These are phyloP conservation scores for Otis tarda DNA, from an alignment of 2,113 vertebrate genomes.

Conservation along the genomic window DNA sequence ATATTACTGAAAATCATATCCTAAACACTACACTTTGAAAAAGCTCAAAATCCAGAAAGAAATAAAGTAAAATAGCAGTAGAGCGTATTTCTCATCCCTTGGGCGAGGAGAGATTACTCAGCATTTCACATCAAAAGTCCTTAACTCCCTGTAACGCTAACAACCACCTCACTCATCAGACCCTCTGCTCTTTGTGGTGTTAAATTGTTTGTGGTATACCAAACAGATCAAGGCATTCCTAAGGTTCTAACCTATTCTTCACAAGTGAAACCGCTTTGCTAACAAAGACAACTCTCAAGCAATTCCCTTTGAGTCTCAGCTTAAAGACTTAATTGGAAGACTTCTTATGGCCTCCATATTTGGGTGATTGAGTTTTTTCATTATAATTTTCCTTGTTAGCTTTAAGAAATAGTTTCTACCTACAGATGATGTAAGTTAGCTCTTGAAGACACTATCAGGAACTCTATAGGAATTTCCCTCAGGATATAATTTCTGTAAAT, in stretches of 20 bases:
- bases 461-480: neutral
- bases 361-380: neutral
- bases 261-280: neutral
- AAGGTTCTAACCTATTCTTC: neutral
- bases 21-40: neutral
- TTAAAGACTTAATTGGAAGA: neutral
- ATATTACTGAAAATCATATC: neutral
- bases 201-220: neutral
- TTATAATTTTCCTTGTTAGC: neutral
- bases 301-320: neutral
- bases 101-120: neutral
- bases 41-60: neutral
- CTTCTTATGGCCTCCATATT: neutral
- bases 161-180: neutral
- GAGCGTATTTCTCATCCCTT: neutral
- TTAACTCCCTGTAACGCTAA: neutral
- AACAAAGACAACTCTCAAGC: neutral
- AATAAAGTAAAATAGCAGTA: neutral
- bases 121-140: neutral
- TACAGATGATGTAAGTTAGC: neutral
- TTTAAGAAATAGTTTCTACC: neutral
- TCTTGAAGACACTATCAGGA: neutral
- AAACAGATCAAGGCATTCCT: neutral
- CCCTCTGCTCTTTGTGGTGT: neutral
- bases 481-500: neutral